phyloP scores from a whole-genome alignment of 2,797 vertebrate species.

The Loris lydekkerianus region DNA sequence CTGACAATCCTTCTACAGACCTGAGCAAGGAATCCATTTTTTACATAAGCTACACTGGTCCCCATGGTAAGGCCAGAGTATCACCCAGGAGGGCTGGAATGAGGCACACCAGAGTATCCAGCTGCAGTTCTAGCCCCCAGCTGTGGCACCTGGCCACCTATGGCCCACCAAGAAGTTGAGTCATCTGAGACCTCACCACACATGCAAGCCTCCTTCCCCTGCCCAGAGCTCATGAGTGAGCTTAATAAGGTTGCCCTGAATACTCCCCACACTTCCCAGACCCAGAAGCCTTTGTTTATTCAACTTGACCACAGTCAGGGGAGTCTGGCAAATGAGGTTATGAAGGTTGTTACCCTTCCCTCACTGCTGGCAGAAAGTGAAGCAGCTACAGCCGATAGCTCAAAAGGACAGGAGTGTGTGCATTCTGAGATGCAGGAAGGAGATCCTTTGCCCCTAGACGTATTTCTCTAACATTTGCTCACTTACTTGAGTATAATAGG shows the following conservation, averaged over 20 bases:
- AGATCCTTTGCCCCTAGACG: neutral
- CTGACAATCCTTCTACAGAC: conserved; percentile 59
- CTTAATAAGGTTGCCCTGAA: conserved; percentile 30
- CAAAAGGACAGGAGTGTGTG: neutral
- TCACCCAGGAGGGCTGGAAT: conserved; percentile 58
- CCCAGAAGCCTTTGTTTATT: conserved; percentile 60
- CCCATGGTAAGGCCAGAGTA: conserved; percentile 13
- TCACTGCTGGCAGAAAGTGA: neutral
- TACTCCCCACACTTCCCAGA: neutral
- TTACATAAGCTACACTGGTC: conserved; percentile 9
- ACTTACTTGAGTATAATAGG: neutral
- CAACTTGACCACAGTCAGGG: conserved; percentile 33
- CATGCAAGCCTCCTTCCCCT: neutral
- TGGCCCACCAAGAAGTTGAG: neutral
- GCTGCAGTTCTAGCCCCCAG: conserved; percentile 24
- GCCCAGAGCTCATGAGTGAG: neutral
- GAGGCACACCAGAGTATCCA: neutral
- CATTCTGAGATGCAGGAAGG: neutral
- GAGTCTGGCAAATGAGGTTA: conserved; percentile 40
- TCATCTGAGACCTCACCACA: neutral
- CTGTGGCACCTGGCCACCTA: conserved; percentile 53
- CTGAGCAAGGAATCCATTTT: conserved; percentile 41
- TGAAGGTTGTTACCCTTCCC: neutral
- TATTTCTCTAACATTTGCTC: neutral
- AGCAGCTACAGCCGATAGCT: neutral